Percentiles rank a stretch among this genome's conserved stretches.
Conservation (phyloP, 1,140 invertebrate species). For the Akabosia matsudoensis region DNA sequence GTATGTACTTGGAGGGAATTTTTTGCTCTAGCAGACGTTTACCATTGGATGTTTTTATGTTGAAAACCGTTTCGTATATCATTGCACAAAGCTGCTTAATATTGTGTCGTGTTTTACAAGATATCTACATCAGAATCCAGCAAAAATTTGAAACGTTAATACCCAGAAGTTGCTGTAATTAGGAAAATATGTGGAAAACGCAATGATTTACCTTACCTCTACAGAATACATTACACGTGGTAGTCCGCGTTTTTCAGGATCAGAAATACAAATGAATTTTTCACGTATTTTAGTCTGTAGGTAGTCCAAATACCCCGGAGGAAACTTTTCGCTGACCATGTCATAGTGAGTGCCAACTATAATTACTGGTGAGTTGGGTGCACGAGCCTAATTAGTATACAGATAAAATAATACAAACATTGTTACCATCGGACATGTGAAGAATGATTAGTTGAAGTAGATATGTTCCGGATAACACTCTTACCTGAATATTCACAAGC, state of each 20-base stretch:
- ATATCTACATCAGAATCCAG: constrained; percentile 32
- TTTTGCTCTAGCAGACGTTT: constrained; percentile 87
- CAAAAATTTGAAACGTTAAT: not conserved
- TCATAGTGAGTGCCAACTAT: constrained; percentile 95
- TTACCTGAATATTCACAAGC: constrained; percentile 85
- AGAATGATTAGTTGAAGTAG: constrained; percentile 65
- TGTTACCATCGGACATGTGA: too few relatives aligned
- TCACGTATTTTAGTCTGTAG: constrained; percentile 85
- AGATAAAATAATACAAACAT: too few relatives aligned
- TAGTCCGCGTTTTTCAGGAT: constrained; percentile 92
- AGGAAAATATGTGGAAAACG: too few relatives aligned
- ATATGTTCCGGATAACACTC: constrained; percentile 66
- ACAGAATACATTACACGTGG: constrained; percentile 90
- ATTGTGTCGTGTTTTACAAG: constrained; percentile 84
- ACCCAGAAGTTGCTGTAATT: too few relatives aligned
- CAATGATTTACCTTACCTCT: too few relatives aligned
- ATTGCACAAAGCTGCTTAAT: constrained; percentile 86
- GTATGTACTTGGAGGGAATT: constrained; percentile 92
- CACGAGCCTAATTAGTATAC: not conserved
- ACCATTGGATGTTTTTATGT: constrained; percentile 73
- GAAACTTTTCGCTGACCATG: constrained; percentile 68
- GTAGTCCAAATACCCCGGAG: constrained; percentile 69
- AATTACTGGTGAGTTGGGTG: constrained; percentile 59
- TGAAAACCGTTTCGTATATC: constrained; percentile 91
- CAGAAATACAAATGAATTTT: constrained; percentile 82